A percentile compares a stretch with the other conserved stretches of the same genome.
These are phyloP conservation scores for Schizotus pectinicornis DNA, from an alignment of 2,888 invertebrate genomes.

Conservation along the genomic window DNA sequence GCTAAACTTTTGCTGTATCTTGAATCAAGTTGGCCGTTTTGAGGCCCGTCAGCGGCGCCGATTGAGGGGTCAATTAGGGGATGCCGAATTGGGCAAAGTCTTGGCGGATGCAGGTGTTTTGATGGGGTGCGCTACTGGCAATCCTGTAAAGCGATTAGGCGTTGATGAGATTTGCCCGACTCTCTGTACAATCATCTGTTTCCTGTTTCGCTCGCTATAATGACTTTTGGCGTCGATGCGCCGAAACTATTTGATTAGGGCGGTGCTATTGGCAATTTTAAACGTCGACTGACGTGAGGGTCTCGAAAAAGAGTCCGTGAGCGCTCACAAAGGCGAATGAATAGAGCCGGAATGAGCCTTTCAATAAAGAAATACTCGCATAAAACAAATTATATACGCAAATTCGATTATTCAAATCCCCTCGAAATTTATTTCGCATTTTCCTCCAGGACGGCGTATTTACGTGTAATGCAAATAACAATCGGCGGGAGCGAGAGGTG, in stretches of 20 bases:
- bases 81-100: too few species aligned
- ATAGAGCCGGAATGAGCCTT: slow-evolving; percentile 39
- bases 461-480: slow-evolving; percentile 51
- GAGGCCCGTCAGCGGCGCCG: too few species aligned
- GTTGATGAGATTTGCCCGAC: slow-evolving; percentile 3
- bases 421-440: slow-evolving; percentile 52
- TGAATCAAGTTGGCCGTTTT: too few species aligned
- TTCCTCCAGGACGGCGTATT: slow-evolving; percentile 48
- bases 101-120: too few species aligned
- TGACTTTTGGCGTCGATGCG: slow-evolving; percentile 1
- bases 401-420: slow-evolving; percentile 55
- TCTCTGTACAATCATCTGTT: background rate
- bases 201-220: background rate
- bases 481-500: slow-evolving; percentile 37
- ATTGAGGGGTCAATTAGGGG: too few species aligned
- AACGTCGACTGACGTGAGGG: background rate
- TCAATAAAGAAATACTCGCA: slow-evolving; percentile 42
- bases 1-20: too few species aligned
- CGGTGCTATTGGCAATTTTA: background rate
- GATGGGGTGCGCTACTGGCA: background rate
- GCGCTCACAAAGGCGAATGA: slow-evolving; percentile 10
- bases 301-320: background rate
- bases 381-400: slow-evolving; percentile 54
- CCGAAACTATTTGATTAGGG: slow-evolving; percentile 6
- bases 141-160: slow-evolving; percentile 7